These are phyloP conservation scores for Xenopus petersii DNA, from an alignment of 2,797 vertebrate genomes.

Conservation along the genomic window DNA sequence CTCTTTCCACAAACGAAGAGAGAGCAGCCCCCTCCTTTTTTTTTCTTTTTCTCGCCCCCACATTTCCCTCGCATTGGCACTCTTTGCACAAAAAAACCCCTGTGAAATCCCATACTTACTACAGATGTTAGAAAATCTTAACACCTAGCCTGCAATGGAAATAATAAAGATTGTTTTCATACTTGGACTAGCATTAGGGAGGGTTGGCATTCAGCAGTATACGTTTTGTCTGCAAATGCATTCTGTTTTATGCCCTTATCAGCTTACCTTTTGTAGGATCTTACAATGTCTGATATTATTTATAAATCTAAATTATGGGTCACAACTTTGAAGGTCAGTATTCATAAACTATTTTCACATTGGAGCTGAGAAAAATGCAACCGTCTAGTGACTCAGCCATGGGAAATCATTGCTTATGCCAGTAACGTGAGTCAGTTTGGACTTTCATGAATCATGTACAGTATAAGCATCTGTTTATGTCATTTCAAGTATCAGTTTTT, in stretches of 20 bases:
- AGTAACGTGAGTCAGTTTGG: conserved; percentile 19
- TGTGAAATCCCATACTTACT: conserved; percentile 27
- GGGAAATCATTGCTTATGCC: conserved; percentile 4
- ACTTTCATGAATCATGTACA: background rate
- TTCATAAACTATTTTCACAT: background rate
- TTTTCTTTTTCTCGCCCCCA: background rate
- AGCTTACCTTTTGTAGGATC: too few relatives aligned
- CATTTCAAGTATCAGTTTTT: background rate
- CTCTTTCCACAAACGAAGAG: conserved; percentile 18
- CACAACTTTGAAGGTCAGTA: background rate
- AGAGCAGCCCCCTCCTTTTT: background rate
- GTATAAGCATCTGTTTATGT: too few relatives aligned
- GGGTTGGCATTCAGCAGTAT: too few relatives aligned
- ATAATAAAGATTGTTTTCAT: too few relatives aligned
- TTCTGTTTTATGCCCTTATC: too few relatives aligned
- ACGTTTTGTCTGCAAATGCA: too few relatives aligned
- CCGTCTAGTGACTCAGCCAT: conserved; percentile 17
- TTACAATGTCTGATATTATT: background rate
- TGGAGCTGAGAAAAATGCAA: background rate
- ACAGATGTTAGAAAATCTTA: background rate
- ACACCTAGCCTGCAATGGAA: background rate
- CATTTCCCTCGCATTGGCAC: conserved; percentile 6
- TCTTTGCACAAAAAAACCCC: conserved; percentile 11
- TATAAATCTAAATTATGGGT: background rate
- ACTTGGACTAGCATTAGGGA: too few relatives aligned